phyloP scores from a whole-genome alignment of 2,113 vertebrate species.

The Neopipo cinnamomea region DNA sequence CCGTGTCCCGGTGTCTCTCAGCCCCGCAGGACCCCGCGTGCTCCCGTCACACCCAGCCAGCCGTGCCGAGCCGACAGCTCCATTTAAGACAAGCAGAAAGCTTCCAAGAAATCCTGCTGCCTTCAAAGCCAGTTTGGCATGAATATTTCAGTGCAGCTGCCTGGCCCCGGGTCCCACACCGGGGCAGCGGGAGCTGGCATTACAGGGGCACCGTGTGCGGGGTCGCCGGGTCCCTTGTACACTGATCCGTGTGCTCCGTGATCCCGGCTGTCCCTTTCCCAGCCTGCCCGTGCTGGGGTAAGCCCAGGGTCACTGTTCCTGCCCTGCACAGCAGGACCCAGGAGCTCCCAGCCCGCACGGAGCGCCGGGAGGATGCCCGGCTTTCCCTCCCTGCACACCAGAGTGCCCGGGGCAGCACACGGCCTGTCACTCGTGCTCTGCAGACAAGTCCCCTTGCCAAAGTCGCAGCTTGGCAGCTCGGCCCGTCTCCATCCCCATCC shows the following conservation, averaged over 20 bases:
- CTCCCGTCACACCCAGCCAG: not conserved
- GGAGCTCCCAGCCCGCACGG: rapidly evolving
- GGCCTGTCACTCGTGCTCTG: not conserved
- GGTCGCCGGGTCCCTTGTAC: rapidly evolving
- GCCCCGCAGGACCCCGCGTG: not conserved
- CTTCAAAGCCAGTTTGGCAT: not conserved
- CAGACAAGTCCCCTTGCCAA: not conserved
- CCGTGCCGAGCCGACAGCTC: not conserved
- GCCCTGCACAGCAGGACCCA: rapidly evolving
- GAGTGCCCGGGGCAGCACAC: not conserved
- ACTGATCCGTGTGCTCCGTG: rapidly evolving
- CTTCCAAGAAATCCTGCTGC: slow-evolving; percentile 40
- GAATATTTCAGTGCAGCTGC: slow-evolving; percentile 28
- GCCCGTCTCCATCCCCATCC: not conserved
- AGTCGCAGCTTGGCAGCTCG: not conserved
- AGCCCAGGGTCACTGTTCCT: not conserved
- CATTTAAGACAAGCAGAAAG: not conserved
- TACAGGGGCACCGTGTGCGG: rapidly evolving
- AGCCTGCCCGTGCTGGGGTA: rapidly evolving
- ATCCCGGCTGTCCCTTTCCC: not conserved
- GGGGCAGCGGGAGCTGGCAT: rapidly evolving
- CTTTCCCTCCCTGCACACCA: not conserved
- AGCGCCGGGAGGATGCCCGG: not conserved
- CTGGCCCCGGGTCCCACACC: not conserved
- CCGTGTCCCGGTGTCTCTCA: not conserved